Base-by-base conservation (phyloP, 2,797 vertebrate species). In the Silurus lanzhouensis region DNA sequence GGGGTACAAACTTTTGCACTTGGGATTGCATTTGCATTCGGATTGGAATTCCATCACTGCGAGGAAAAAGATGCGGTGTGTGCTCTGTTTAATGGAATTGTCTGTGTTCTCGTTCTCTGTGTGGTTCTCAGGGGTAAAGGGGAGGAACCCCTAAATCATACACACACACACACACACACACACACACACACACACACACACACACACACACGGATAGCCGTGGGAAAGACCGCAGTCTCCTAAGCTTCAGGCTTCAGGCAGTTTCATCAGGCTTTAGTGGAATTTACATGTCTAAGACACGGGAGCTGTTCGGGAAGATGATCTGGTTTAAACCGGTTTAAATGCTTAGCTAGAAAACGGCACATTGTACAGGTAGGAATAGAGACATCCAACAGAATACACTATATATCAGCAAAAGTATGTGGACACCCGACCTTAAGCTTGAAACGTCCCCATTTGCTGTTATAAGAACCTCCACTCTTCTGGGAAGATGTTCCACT, bases 221-320 rank as follows among this genome's bases (percentile, higher is more conserved):
- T 92, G 90, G 90, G 91, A 91, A 92, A 90, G 78, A 52, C 78
- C n/a, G 44, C 78, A 64, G 61, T 17, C 1, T 64, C 61, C 61
- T 88, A 67, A 88, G 87, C 86, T 79, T 83, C 70, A 31, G 31
- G 31, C 31, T 31, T 31, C 31, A 31, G 31, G 83, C 88, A 66
- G 82, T 89, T 87, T 88, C 85, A 82, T 64, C 80, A 84, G 86
- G 87, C 86, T 85, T 87, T 89, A 81, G 76, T 58, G 64, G 86
- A 89, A 91, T 92, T 91, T 90, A 91, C 88, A 90, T 91, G 82
- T 87, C 88, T 91, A 88, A 91, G 90, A 85, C 89, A 83, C 86
- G 55, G 58, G 70, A 84, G 82, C 84, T 88, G 89, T 88, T 87
- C 86, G 78, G 76, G 76, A 84, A 70, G 88, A 89, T 90, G 90